Base-by-base conservation (phyloP, 2,888 invertebrate genomes). In the Chymomyza fuscimana region DNA sequence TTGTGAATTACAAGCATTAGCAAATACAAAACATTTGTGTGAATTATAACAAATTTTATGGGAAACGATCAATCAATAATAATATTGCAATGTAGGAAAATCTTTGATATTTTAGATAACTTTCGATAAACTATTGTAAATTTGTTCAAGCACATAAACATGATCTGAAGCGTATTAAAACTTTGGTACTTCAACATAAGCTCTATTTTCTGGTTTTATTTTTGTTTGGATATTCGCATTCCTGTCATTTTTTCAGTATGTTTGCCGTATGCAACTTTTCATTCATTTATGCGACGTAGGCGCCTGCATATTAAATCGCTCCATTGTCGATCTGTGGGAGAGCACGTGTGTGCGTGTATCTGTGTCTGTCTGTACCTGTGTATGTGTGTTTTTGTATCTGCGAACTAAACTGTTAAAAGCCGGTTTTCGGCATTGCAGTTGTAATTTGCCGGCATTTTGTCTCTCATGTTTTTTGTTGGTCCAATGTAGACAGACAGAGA, bases 361-460 rank as follows among this genome's bases (percentile, higher is more conserved):
- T 22, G 7, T 54, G 22, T 51, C 4, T 10, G 3, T 22, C 22
- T 25, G 25, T 25, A 25, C 25, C 25, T 16, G 51, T 16, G 51
- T 51, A 12, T 51, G 15, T 15, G 15, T 51, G 16, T n/a, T 51
- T 25, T 25, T 25, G 51, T 22, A 54, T 32, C 32, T 46, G 40
- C 12, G 40, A 10, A 46, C 4, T 12, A 3, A 46, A 63, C 25
- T 56, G 59, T 62, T 66, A 67, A 74, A 84, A 84, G 76, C 82
- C 87, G 82, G 82, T 82, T 82, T 76, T 63, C 32, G 29, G 29
- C 32, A 62, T 60, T 32, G 40, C 63, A 25, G 51, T 66, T 71
- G 22, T 56, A n/a, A 29, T 76, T 86, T 82, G 78, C 82, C 82
- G 82, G 85, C 87, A 72, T 82, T 84, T 86, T 79, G 72, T 73